A percentile compares a stretch with the other conserved stretches of the same genome.
Conservation (phyloP, 2,797 vertebrate species). For the Morelia viridis region DNA sequence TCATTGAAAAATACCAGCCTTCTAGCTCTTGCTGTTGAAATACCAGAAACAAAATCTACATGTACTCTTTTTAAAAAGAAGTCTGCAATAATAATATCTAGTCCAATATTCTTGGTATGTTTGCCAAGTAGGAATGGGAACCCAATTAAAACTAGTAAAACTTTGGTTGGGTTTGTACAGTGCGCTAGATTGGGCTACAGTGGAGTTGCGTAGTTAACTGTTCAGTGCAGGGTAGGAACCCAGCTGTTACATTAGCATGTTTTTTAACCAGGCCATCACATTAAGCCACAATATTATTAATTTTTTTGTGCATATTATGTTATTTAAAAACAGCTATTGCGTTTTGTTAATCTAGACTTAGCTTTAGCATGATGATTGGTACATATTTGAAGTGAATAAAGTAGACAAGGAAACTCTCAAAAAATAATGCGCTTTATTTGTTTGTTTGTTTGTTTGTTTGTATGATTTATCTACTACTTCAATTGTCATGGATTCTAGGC, state of each 20-base stretch:
- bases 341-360: neutral
- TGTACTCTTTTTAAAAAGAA: neutral
- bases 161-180: neutral
- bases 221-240: neutral
- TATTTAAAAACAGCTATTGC: neutral
- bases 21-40: neutral
- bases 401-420: neutral
- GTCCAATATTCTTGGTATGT: neutral
- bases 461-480: neutral
- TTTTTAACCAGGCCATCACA: neutral
- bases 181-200: neutral
- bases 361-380: neutral
- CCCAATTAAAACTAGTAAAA: neutral
- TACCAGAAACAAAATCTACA: neutral
- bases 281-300: neutral
- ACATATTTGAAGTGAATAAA: neutral
- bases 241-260: neutral
- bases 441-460: neutral
- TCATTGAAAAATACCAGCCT: neutral
- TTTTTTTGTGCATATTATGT: neutral
- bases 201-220: neutral
- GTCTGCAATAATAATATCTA: neutral
- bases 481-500: neutral
- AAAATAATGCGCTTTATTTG: neutral
- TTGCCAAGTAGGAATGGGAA: neutral